Evolutionary conservation across 2,888 invertebrate species (phyloP), one percentile per base, ranked within the genome.

Genomic region (Erebia palarica): DNA sequence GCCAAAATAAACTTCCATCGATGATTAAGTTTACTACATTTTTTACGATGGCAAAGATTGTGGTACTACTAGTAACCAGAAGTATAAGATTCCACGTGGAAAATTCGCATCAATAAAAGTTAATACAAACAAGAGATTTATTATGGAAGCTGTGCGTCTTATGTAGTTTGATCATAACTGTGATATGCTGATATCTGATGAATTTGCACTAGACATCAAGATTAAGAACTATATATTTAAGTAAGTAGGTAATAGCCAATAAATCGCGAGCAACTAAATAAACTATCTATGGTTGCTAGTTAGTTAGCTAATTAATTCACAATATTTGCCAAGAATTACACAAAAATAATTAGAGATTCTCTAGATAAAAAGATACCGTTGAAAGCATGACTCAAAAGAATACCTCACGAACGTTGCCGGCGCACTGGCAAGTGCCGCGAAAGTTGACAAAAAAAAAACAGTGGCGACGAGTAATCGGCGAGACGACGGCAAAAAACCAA

Each of bases 381-480:
- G 63, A 49, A 49, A 63, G 63, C 14, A 49, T 63, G 63, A 63
- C 63, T 63, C 47, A 61, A 47, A 47, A 47, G 63, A 47, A 63
- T 63, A 49, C 49, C 63, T 49, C 69, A 63, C 51, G 71, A 42
- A 49, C 78, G 83, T 78, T 78, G 78, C 75, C 78, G 78, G 63
- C 47, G 65, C 69, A 57, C 78, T 60, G 73, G 74, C 76, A 74
- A 75, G 76, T 65, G 85, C 76, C 83, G 86, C 86, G 88, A 90
- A 90, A 90, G 89, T 88, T 82, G 80, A 86, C 85, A 91, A 91
- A 90, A 91, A 91, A 90, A 36, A 90, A 90, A 90, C 86, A 78
- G 79, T 78, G 85, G 86, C 87, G 88, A 80, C 86, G 81, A 77
- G 74, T 81, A 80, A 79, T 76, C 77, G 85, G 73, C 82, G 82